These are phyloP conservation scores for Aphis gossypii DNA, from an alignment of 1,140 invertebrate species.

Conservation along the genomic window DNA sequence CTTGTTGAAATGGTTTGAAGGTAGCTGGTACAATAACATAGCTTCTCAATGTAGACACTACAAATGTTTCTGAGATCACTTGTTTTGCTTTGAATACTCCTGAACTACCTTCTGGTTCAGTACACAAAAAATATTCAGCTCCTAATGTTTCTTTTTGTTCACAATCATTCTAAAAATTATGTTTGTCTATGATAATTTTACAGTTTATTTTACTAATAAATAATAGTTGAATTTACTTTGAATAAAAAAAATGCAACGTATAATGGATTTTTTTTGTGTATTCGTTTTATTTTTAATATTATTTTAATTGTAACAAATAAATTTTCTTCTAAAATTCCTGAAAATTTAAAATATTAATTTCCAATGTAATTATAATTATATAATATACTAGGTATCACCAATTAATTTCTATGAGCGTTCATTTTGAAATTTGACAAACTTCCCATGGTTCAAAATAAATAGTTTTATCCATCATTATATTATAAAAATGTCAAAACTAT, in stretches of 20 bases:
- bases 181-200: background rate
- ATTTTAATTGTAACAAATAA: conserved; percentile 55
- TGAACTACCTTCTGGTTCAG: conserved; percentile 56
- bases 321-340: conserved; percentile 41
- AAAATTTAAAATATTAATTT: background rate
- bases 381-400: background rate
- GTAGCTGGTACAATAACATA: conserved; percentile 52
- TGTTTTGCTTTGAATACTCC: conserved; percentile 40
- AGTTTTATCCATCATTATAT: too few species aligned
- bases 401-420: too few species aligned
- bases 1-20: conserved; percentile 48
- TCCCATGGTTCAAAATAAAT: too few species aligned
- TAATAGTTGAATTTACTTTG: conserved; percentile 28
- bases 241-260: conserved; percentile 52
- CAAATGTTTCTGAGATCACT: conserved; percentile 50
- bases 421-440: too few species aligned
- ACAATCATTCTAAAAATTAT: conserved; percentile 47
- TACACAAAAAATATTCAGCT: conserved; percentile 49
- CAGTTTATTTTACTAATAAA: background rate
- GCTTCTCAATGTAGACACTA: conserved; percentile 36
- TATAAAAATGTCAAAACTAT: too few species aligned
- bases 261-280: conserved; percentile 52
- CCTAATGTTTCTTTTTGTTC: conserved; percentile 54
- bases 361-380: background rate
- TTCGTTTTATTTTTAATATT: conserved; percentile 54